Conservation (phyloP, 2,113 vertebrate species). For the Sterna hirundo region DNA sequence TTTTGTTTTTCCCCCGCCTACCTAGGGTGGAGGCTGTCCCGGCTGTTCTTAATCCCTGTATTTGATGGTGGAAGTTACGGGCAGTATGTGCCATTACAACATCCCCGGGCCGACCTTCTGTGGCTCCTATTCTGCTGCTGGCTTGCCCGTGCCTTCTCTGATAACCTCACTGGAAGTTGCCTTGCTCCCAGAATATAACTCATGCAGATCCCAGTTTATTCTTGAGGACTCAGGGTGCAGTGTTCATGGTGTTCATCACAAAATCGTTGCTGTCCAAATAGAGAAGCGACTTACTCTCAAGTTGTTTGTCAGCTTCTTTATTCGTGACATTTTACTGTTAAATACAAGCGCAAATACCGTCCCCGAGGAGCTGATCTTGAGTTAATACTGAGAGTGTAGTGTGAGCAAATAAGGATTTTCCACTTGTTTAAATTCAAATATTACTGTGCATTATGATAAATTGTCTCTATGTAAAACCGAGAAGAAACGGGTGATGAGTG, state of each 20-base stretch:
- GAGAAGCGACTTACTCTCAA: neutral
- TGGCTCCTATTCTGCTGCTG: neutral
- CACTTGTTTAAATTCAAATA: neutral
- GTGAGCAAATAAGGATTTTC: constrained; percentile 21
- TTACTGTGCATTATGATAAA: neutral
- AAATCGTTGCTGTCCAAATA: neutral
- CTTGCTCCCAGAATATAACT: neutral
- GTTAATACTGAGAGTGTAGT: neutral
- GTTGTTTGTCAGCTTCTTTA: neutral
- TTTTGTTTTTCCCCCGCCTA: neutral
- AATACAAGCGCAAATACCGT: neutral
- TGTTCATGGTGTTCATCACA: neutral
- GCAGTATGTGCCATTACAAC: neutral
- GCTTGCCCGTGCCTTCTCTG: neutral
- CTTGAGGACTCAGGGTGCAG: neutral
- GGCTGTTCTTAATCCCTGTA: neutral
- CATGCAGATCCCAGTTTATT: neutral
- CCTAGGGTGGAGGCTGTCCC: neutral
- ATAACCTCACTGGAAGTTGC: neutral
- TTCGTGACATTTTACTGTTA: neutral
- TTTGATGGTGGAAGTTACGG: neutral
- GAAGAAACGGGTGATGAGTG: neutral
- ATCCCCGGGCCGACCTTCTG: neutral
- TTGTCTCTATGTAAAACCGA: neutral
- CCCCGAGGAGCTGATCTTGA: neutral